A percentile compares a stretch with the other conserved stretches of the same genome.
These are phyloP conservation scores for Metridium senile DNA, from an alignment of 92 coral and sea anemone genomes.

Conservation along the genomic window DNA sequence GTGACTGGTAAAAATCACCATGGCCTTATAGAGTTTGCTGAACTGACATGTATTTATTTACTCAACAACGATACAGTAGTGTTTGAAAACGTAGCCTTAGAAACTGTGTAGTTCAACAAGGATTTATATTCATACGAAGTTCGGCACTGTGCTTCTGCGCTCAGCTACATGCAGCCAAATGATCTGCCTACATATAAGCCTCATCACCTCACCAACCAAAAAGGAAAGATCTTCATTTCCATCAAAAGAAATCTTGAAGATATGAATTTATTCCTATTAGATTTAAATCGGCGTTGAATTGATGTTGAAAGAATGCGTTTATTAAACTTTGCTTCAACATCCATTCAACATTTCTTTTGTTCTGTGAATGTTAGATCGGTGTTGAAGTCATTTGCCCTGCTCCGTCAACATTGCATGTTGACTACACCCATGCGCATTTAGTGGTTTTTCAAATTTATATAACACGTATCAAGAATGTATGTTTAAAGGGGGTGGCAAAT, in stretches of 20 bases:
- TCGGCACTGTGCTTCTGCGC: slow-evolving; percentile 14
- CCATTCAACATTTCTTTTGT: no score
- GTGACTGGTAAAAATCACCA: slow-evolving; percentile 14
- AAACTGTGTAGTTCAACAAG: slow-evolving; percentile 19
- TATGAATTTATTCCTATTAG: no score
- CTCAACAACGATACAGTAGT: slow-evolving; percentile 2
- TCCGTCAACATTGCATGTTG: no score
- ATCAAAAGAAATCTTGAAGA: slow-evolving; percentile 1
- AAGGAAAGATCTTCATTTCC: slow-evolving; percentile 4
- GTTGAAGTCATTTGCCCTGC: no score
- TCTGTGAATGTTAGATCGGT: no score
- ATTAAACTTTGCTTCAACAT: no score
- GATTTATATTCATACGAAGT: slow-evolving; percentile 27
- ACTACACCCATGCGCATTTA: no score
- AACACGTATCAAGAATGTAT: no score
- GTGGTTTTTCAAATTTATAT: no score
- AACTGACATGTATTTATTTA: not conserved
- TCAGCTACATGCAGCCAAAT: slow-evolving; percentile 4
- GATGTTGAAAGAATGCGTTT: no score
- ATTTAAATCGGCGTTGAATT: no score
- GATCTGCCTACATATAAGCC: slow-evolving; percentile 3
- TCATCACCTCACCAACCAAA: slow-evolving; percentile 7
- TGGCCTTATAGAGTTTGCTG: slow-evolving; percentile 26
- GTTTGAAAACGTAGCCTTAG: slow-evolving; percentile 19
- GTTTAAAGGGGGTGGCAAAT: no score